These are phyloP conservation scores for Drosophila jambulina DNA, from an alignment of 1,140 invertebrate species.

Conservation along the genomic window DNA sequence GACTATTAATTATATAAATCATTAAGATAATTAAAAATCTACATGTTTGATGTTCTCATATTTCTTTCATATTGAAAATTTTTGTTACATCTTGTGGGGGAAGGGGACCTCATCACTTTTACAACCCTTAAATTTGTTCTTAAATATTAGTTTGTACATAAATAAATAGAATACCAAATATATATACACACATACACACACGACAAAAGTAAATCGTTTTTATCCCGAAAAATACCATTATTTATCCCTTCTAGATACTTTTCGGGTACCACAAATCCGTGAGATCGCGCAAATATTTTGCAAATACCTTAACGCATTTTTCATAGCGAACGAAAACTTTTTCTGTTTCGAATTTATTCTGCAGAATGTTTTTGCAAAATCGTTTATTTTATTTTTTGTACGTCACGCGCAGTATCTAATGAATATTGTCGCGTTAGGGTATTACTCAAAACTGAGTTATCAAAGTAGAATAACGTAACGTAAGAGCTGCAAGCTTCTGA, in stretches of 20 bases:
- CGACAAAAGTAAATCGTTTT: neutral
- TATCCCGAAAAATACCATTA: conserved; percentile 11
- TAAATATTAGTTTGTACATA: neutral
- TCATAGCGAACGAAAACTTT: conserved; percentile 4
- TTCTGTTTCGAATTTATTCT: conserved; percentile 1
- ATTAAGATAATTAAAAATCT: neutral
- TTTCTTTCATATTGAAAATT: neutral
- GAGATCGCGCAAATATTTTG: neutral
- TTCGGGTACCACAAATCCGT: neutral
- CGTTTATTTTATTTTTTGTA: conserved; percentile 1
- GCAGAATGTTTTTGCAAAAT: neutral
- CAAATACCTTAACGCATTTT: conserved; percentile 29
- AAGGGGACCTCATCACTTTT: no score
- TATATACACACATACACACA: conserved; percentile 4
- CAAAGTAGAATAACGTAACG: conserved; percentile 7
- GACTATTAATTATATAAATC: neutral
- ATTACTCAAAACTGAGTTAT: conserved; percentile 15
- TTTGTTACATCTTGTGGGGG: neutral
- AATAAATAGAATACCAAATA: neutral
- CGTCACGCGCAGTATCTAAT: conserved; percentile 8
- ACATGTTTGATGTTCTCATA: neutral
- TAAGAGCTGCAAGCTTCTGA: conserved; percentile 4
- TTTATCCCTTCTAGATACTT: conserved; percentile 11
- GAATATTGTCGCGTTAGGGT: conserved; percentile 1
- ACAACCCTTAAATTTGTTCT: neutral